Percentiles rank a stretch among this genome's conserved stretches.
These are phyloP conservation scores for Hemaris fuciformis DNA, from an alignment of 2,888 invertebrate genomes.

Conservation along the genomic window DNA sequence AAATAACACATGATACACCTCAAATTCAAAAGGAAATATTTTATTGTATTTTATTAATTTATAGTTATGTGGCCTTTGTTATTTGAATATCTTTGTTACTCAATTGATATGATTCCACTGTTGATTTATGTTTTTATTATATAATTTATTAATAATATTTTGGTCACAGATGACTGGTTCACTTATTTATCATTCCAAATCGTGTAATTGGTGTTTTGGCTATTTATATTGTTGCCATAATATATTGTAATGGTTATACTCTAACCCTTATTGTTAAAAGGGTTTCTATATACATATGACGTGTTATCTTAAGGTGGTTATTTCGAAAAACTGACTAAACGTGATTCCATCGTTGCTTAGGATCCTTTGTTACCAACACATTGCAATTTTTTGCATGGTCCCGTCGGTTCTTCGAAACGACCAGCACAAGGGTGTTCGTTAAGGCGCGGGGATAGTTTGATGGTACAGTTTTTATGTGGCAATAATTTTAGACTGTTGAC, in stretches of 20 bases:
- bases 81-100: background rate
- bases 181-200: background rate
- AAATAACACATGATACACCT: background rate
- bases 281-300: conserved; percentile 10
- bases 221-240: background rate
- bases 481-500: background rate
- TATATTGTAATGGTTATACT: background rate
- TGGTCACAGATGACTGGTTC: background rate
- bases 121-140: no score
- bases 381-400: background rate
- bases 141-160: background rate
- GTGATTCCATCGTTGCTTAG: background rate
- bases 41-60: background rate
- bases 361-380: background rate
- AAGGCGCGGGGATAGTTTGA: conserved; percentile 33
- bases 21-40: background rate
- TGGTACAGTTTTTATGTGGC: conserved; percentile 22
- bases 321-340: background rate
- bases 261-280: conserved; percentile 4
- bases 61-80: background rate
- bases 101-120: no score
- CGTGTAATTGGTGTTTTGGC: conserved; percentile 6
- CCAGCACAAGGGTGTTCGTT: conserved; percentile 27
- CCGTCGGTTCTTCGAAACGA: conserved; percentile 1
- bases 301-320: conserved; percentile 9